Conservation (phyloP, 1,140 invertebrate genomes). For the Tachypleus tridentatus region DNA sequence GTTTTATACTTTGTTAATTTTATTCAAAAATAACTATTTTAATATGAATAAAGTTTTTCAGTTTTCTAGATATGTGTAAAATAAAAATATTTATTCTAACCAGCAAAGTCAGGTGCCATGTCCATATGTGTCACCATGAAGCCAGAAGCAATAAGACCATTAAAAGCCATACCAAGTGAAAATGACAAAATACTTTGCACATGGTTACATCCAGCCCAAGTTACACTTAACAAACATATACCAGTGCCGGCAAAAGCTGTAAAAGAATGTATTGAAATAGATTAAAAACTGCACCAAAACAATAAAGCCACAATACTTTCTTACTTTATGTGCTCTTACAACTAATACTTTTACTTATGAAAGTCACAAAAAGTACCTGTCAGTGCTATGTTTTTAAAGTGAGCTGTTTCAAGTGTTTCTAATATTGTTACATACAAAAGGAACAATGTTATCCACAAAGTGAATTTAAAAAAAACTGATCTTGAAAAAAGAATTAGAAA, state of each 20-base stretch:
- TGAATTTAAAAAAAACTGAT: too few relatives aligned
- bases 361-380: not conserved
- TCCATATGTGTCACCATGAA: constrained; percentile 22
- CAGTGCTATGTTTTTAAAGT: not conserved
- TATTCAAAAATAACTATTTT: too few relatives aligned
- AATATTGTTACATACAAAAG: too few relatives aligned
- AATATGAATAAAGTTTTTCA: too few relatives aligned
- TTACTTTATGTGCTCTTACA: not conserved
- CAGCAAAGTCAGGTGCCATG: constrained; percentile 24
- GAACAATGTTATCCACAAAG: too few relatives aligned
- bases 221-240: constrained; percentile 18
- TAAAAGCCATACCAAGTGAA: constrained; percentile 19
- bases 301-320: not conserved
- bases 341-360: constrained; percentile 4
- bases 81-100: not conserved
- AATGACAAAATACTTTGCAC: constrained; percentile 15
- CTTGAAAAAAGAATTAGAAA: too few relatives aligned
- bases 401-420: too few relatives aligned
- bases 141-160: constrained; percentile 20
- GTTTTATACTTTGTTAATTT: too few relatives aligned
- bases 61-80: too few relatives aligned
- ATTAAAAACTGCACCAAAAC: not conserved
- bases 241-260: constrained; percentile 21
- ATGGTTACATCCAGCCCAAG: constrained; percentile 14
- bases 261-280: constrained; percentile 5